Evolutionary conservation across 1,140 invertebrate species (phyloP).

Genomic region (Trichogramma pretiosum): DNA sequence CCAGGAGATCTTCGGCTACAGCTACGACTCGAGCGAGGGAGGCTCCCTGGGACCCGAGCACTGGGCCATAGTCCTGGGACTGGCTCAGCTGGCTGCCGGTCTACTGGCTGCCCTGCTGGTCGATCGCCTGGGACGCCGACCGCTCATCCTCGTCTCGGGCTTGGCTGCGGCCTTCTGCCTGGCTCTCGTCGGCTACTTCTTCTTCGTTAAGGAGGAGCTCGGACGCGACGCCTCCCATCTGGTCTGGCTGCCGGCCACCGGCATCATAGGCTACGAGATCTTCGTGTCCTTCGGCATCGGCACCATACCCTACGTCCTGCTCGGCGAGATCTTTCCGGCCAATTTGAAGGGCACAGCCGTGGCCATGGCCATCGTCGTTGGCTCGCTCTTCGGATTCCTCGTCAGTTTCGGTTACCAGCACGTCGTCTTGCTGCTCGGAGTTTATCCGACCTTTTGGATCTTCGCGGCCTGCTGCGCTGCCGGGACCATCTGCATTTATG

Average conservation of each 20-base stretch:
- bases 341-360: constrained; percentile 47
- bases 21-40: no score
- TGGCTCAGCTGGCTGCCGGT: constrained; percentile 57
- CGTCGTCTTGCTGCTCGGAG: constrained; percentile 47
- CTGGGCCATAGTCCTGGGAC: constrained; percentile 58
- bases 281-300: constrained; percentile 45
- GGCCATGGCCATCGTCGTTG: constrained; percentile 32
- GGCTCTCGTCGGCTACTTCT: constrained; percentile 45
- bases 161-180: constrained; percentile 49
- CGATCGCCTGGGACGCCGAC: constrained; percentile 60
- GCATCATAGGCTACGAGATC: constrained; percentile 33
- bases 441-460: constrained; percentile 58
- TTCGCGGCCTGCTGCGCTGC: constrained; percentile 53
- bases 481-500: constrained; percentile 49
- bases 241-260: constrained; percentile 33
- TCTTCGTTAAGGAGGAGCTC: constrained; percentile 36
- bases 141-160: constrained; percentile 56
- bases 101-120: constrained; percentile 55
- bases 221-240: constrained; percentile 28
- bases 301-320: constrained; percentile 52
- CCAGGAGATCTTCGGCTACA: constrained; percentile 62
- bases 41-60: constrained; percentile 42
- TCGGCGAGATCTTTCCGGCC: constrained; percentile 51
- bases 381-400: constrained; percentile 49
- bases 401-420: constrained; percentile 50